A percentile compares a stretch with the other conserved stretches of the same genome.
Conservation (phyloP, 2,797 vertebrate genomes). For the Sardinella longiceps region DNA sequence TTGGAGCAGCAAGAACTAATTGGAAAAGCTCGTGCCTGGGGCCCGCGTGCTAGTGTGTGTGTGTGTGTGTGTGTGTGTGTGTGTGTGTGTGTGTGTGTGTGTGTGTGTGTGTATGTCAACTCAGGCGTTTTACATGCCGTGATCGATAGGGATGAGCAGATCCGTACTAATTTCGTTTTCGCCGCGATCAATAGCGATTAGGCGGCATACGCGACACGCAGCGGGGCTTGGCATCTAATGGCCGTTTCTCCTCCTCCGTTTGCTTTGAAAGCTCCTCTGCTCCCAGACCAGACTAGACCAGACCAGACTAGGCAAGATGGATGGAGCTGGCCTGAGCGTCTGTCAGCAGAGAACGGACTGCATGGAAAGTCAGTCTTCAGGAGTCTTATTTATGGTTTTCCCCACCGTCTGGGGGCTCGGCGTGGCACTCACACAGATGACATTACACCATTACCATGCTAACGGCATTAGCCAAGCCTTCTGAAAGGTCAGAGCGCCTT, state of each 20-base stretch:
- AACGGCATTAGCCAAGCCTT: neutral
- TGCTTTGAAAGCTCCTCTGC: neutral
- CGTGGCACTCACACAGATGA: constrained; percentile 6
- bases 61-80: neutral
- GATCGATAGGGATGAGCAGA: neutral
- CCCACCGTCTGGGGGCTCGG: neutral
- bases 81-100: neutral
- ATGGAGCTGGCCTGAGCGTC: neutral
- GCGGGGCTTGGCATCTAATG: neutral
- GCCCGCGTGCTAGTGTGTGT: neutral
- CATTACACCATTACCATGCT: constrained; percentile 13
- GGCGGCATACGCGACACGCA: neutral
- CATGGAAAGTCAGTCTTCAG: neutral
- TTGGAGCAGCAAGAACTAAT: neutral
- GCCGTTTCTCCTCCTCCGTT: neutral
- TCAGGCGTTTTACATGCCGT: neutral
- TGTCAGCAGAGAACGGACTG: neutral
- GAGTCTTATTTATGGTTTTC: constrained; percentile 15
- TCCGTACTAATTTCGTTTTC: neutral
- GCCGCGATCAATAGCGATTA: constrained; percentile 16
- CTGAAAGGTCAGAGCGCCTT: neutral
- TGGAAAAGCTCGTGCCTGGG: neutral
- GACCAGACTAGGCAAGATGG: constrained; percentile 3
- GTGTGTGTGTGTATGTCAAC: neutral
- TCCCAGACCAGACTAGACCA: no score